These are phyloP conservation scores for Tangara arthus DNA, from an alignment of 2,797 vertebrate genomes.

Conservation along the genomic window DNA sequence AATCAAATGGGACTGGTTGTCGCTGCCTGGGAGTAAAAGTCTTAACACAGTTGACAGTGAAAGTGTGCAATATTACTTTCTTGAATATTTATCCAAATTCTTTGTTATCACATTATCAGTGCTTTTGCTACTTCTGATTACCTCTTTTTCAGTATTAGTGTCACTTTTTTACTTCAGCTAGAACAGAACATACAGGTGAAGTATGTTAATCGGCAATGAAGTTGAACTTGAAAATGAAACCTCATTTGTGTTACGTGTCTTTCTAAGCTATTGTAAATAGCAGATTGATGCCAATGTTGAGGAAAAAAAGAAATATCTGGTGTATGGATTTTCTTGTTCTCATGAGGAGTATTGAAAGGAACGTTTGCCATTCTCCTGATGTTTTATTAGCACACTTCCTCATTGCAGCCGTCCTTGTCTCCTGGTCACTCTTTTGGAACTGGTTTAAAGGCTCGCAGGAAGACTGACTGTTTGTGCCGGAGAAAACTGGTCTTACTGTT, in stretches of 20 bases:
- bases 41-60: slow-evolving; percentile 46
- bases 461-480: neutral
- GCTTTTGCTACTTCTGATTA: slow-evolving; percentile 66
- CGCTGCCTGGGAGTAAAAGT: slow-evolving; percentile 40
- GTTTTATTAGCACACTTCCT: slow-evolving; percentile 43
- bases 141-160: slow-evolving; percentile 73
- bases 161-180: slow-evolving; percentile 72
- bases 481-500: slow-evolving; percentile 30
- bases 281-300: slow-evolving; percentile 54
- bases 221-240: slow-evolving; percentile 71
- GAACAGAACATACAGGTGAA: slow-evolving; percentile 44
- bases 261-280: slow-evolving; percentile 75
- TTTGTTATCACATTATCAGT: slow-evolving; percentile 29
- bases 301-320: slow-evolving; percentile 23
- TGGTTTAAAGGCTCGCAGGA: neutral
- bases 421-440: slow-evolving; percentile 12
- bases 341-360: slow-evolving; percentile 61
- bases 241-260: slow-evolving; percentile 68
- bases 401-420: slow-evolving; percentile 38
- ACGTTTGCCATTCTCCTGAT: slow-evolving; percentile 26
- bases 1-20: slow-evolving; percentile 52
- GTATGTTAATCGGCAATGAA: slow-evolving; percentile 62
- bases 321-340: slow-evolving; percentile 36
- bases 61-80: slow-evolving; percentile 70
- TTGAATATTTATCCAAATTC: slow-evolving; percentile 46